These are phyloP conservation scores for Protaetia brevitarsis DNA, from an alignment of 1,140 invertebrate genomes.

Conservation along the genomic window DNA sequence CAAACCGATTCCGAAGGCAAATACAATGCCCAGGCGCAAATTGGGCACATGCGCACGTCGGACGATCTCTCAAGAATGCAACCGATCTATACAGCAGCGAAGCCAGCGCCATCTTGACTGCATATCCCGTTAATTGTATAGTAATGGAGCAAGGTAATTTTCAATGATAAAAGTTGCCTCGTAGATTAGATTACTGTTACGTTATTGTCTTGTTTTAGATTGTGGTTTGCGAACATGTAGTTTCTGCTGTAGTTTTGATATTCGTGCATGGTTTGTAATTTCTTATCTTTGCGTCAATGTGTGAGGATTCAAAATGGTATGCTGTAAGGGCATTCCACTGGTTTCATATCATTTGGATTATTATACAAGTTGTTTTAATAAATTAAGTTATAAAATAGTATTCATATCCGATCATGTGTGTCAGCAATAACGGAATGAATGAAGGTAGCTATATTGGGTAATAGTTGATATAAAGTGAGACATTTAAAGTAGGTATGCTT, in stretches of 20 bases:
- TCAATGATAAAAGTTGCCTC: not conserved
- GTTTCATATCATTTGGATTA: too few relatives aligned
- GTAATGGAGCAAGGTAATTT: not conserved
- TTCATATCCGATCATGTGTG: too few relatives aligned
- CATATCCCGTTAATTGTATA: not conserved
- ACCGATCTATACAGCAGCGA: constrained; percentile 17
- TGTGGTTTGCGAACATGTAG: not conserved
- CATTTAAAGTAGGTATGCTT: too few relatives aligned
- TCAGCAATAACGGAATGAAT: too few relatives aligned
- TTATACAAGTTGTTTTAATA: too few relatives aligned
- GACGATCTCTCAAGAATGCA: not conserved
- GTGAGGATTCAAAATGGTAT: too few relatives aligned
- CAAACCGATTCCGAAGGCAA: not conserved
- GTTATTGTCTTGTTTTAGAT: not conserved
- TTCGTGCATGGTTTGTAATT: not conserved
- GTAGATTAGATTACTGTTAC: constrained; percentile 7
- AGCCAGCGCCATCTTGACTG: constrained; percentile 11
- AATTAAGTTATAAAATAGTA: too few relatives aligned
- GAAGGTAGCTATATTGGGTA: too few relatives aligned
- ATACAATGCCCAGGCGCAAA: constrained; percentile 15
- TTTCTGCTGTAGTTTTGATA: not conserved
- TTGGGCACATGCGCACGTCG: not conserved
- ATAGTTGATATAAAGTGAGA: too few relatives aligned
- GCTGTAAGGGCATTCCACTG: too few relatives aligned
- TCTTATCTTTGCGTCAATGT: too few relatives aligned